These are phyloP conservation scores for Oreohelix idahoensis DNA, from an alignment of 1,140 invertebrate species.

Conservation along the genomic window DNA sequence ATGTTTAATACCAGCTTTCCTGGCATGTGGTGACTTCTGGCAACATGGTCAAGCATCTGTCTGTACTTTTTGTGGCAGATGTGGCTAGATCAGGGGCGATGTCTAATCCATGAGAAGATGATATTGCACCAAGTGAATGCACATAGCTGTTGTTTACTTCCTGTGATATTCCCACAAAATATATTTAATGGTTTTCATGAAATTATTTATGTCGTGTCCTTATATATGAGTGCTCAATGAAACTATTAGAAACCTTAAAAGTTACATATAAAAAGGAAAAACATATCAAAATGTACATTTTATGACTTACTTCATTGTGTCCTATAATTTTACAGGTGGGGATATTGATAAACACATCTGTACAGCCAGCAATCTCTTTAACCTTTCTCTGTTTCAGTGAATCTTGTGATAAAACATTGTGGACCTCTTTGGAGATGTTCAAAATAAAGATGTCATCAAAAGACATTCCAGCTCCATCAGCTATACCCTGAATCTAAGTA, in stretches of 20 bases:
- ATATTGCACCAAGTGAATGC: no score
- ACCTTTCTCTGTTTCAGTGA: not conserved
- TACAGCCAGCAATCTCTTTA: slow-evolving; percentile 11
- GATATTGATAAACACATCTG: slow-evolving; percentile 6
- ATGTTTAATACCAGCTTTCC: no score
- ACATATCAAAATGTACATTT: not conserved
- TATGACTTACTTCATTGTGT: slow-evolving; percentile 22
- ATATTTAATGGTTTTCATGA: no score
- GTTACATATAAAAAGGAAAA: not conserved
- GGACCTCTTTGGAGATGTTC: slow-evolving; percentile 19
- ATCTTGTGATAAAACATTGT: slow-evolving; percentile 11
- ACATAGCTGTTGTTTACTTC: no score
- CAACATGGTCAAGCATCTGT: no score
- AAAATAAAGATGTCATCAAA: slow-evolving; percentile 25
- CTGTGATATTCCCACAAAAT: no score
- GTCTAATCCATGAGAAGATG: no score
- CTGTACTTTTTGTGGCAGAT: no score
- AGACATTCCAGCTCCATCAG: slow-evolving; percentile 15
- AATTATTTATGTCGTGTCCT: no score
- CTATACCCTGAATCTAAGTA: slow-evolving; percentile 17
- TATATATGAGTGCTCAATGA: no score
- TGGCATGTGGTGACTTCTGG: no score
- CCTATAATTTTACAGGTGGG: slow-evolving; percentile 15
- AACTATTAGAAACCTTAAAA: not conserved
- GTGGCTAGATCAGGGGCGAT: no score